Percentiles rank a stretch among this genome's conserved stretches.
Conservation (phyloP, 2,113 vertebrate genomes). For the Pomatostomus ruficeps region DNA sequence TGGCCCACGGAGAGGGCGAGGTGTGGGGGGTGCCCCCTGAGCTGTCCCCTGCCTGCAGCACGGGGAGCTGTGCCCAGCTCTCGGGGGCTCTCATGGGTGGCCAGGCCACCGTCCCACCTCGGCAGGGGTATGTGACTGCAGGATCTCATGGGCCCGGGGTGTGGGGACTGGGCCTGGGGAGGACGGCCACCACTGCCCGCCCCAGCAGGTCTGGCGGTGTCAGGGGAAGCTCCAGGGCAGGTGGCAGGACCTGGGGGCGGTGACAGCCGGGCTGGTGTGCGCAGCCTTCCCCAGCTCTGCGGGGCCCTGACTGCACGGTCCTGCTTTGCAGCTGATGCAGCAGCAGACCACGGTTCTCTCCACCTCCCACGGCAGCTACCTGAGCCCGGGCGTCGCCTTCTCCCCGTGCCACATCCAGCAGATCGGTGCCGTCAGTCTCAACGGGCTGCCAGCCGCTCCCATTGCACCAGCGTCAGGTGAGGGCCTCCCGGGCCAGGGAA, state of each 20-base stretch:
- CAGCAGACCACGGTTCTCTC: conserved; percentile 97
- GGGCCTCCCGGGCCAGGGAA: neutral
- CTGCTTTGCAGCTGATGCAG: conserved; percentile 90
- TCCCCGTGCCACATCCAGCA: conserved; percentile 96
- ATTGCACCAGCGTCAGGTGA: conserved; percentile 90
- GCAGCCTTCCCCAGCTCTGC: neutral
- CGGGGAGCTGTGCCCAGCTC: neutral
- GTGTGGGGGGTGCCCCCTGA: neutral
- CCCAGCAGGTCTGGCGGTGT: accelerated
- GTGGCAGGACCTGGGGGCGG: neutral
- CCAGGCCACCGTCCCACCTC: neutral
- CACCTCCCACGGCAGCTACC: conserved; percentile 91
- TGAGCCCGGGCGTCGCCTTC: conserved; percentile 90
- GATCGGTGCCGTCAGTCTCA: conserved; percentile 95
- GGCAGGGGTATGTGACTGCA: neutral
- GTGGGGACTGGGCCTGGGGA: neutral
- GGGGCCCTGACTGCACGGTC: neutral
- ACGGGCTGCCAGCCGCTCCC: conserved; percentile 85
- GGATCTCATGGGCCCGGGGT: neutral
- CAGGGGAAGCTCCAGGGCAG: neutral
- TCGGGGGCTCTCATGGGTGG: accelerated
- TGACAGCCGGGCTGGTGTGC: neutral
- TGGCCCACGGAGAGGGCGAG: accelerated
- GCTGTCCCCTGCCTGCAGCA: neutral
- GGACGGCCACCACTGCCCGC: neutral